A percentile compares a stretch with the other conserved stretches of the same genome.
Evolutionary conservation across 2,888 invertebrate species (phyloP).

Genomic region (Mesochorus sp.): DNA sequence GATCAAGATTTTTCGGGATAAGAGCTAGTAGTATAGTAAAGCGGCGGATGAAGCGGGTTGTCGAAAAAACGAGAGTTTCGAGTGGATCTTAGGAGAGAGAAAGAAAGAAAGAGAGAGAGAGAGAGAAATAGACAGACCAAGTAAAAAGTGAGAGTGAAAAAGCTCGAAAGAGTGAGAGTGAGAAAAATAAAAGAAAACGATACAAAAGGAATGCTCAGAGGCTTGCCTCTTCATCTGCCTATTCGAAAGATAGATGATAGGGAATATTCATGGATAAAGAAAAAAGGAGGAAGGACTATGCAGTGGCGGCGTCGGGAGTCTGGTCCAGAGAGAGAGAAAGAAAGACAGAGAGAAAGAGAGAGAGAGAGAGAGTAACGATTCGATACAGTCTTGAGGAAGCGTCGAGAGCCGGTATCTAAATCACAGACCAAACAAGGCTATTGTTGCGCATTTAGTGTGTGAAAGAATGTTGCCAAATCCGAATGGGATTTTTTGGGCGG

Average conservation of each 20-base stretch:
- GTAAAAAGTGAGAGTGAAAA: slow-evolving; percentile 35
- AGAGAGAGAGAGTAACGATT: slow-evolving; percentile 33
- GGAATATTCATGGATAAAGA: slow-evolving; percentile 55
- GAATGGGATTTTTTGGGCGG: slow-evolving; percentile 58
- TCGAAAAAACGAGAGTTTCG: slow-evolving; percentile 40
- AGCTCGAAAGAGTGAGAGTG: slow-evolving; percentile 40
- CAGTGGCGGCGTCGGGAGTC: slow-evolving; percentile 48
- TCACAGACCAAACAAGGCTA: slow-evolving; percentile 80
- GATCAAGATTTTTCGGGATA: slow-evolving; percentile 61
- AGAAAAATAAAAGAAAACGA: slow-evolving; percentile 42
- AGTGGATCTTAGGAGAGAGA: background rate
- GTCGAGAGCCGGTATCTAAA: slow-evolving; percentile 74
- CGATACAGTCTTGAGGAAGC: slow-evolving; percentile 58
- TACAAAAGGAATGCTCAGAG: slow-evolving; percentile 64
- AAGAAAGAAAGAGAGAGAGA: too few species aligned
- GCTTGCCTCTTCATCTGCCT: slow-evolving; percentile 62
- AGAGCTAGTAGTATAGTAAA: slow-evolving; percentile 44
- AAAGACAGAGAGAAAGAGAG: too few species aligned
- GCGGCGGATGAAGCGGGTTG: slow-evolving; percentile 63
- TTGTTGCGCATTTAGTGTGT: slow-evolving; percentile 80
- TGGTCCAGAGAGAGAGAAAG: too few species aligned
- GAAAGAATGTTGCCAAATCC: slow-evolving; percentile 80
- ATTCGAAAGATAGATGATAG: slow-evolving; percentile 68
- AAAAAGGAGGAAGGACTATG: slow-evolving; percentile 58
- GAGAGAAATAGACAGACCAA: too few species aligned